A percentile compares a stretch with the other conserved stretches of the same genome.
Evolutionary conservation across 1,140 invertebrate genomes (phyloP).

Genomic region (Daktulosphaira vitifoliae): DNA sequence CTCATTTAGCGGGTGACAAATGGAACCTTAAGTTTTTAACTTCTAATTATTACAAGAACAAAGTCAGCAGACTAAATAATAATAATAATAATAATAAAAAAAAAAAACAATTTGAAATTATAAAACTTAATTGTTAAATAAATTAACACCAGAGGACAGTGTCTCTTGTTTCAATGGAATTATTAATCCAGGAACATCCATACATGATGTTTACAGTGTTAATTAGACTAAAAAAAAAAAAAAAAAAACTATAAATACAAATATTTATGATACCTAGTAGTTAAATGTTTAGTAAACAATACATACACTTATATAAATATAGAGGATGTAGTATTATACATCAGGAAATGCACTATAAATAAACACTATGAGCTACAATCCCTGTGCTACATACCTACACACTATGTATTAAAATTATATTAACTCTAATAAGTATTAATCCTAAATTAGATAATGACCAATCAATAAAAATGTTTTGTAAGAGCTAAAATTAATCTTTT

Average conservation of each 20-base stretch:
- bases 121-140: slow-evolving; percentile 25
- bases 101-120: slow-evolving; percentile 7
- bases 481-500: too few relatives aligned
- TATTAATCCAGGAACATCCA: slow-evolving; percentile 17
- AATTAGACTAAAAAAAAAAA: slow-evolving; percentile 14
- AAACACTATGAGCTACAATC: too few relatives aligned
- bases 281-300: too few relatives aligned
- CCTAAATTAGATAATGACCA: too few relatives aligned
- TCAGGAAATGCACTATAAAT: too few relatives aligned
- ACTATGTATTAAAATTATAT: too few relatives aligned
- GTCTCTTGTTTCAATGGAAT: slow-evolving; percentile 31
- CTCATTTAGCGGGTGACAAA: neutral
- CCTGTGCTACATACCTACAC: too few relatives aligned
- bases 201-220: slow-evolving; percentile 5
- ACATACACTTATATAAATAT: too few relatives aligned
- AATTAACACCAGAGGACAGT: slow-evolving; percentile 29
- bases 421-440: too few relatives aligned
- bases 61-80: neutral
- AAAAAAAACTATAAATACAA: neutral
- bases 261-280: too few relatives aligned
- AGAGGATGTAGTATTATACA: too few relatives aligned
- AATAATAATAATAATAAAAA: slow-evolving; percentile 4
- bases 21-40: slow-evolving; percentile 1
- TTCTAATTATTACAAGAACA: slow-evolving; percentile 6
- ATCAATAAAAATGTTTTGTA: too few relatives aligned